These are phyloP conservation scores for Pelobates cultripes DNA, from an alignment of 2,797 vertebrate species.

Conservation along the genomic window DNA sequence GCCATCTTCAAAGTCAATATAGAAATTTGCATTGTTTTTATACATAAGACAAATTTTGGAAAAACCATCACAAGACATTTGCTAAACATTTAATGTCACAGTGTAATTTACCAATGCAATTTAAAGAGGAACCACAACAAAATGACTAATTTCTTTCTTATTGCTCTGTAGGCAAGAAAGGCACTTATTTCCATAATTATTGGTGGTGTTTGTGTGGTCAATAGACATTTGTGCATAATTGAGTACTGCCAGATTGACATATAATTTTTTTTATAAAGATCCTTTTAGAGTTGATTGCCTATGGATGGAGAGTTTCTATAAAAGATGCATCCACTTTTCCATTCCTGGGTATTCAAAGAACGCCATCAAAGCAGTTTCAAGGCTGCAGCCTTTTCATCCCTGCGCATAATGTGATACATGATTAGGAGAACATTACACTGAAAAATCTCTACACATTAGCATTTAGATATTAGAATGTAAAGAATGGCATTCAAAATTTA, in stretches of 20 bases:
- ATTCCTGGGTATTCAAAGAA: conserved; percentile 6
- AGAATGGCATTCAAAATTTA: neutral
- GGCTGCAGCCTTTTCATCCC: neutral
- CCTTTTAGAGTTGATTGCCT: conserved; percentile 24
- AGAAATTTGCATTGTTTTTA: too few species aligned
- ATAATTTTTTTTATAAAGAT: conserved; percentile 16
- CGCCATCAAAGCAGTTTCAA: conserved; percentile 10
- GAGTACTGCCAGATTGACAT: conserved; percentile 2
- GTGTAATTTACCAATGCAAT: too few species aligned
- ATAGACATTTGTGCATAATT: neutral
- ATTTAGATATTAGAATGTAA: conserved; percentile 19
- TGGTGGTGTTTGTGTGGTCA: neutral
- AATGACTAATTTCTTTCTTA: neutral
- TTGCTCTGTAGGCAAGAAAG: neutral
- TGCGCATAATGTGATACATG: conserved; percentile 16
- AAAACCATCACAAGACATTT: too few species aligned
- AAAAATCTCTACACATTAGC: conserved; percentile 12
- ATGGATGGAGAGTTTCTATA: neutral
- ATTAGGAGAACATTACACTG: conserved; percentile 11
- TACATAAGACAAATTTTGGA: too few species aligned
- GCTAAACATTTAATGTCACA: too few species aligned
- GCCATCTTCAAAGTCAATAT: too few species aligned
- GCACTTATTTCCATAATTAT: neutral
- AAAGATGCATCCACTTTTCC: conserved; percentile 14
- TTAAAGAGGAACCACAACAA: neutral